phyloP scores from a whole-genome alignment of 2,797 vertebrate genomes.

The Sardinella longiceps region DNA sequence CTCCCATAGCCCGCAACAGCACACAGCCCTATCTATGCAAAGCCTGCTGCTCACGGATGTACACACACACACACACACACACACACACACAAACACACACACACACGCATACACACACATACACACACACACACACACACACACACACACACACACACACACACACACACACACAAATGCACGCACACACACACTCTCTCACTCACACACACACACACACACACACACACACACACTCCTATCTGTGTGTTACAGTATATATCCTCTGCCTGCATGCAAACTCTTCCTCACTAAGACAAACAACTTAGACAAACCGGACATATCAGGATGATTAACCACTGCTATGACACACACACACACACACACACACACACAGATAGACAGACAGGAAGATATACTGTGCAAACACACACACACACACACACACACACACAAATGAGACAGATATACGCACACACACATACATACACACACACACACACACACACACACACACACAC shows the following conservation, averaged over 20 bases:
- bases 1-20: too few species aligned
- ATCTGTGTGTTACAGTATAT: too few species aligned
- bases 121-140: background rate
- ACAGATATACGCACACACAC: background rate
- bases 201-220: background rate
- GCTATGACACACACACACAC: background rate
- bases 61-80: too few species aligned
- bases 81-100: too few species aligned
- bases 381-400: background rate
- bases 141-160: background rate
- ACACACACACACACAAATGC: background rate
- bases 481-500: background rate
- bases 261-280: too few species aligned
- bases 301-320: too few species aligned
- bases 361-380: background rate
- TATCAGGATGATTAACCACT: too few species aligned
- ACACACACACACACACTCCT: too few species aligned
- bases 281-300: too few species aligned
- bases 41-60: background rate
- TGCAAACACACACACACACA: background rate
- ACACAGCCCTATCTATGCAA: background rate
- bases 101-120: too few species aligned
- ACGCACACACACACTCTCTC: background rate
- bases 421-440: background rate
- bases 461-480: background rate